Evolutionary conservation across 2,797 vertebrate genomes (phyloP), one percentile per base, ranked within the genome.

Genomic region (Onychomys arenicola): DNA sequence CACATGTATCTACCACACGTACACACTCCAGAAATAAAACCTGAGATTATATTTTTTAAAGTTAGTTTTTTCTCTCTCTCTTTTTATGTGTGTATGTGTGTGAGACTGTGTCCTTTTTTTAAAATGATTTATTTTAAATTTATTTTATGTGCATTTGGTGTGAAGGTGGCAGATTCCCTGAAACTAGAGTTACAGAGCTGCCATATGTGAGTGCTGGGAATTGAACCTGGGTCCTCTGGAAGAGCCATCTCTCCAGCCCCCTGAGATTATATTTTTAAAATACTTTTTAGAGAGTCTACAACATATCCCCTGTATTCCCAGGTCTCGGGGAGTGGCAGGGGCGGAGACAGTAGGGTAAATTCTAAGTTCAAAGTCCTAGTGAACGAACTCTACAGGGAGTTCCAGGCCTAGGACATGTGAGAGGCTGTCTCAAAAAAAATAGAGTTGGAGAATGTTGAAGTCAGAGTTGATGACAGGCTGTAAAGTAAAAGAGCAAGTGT

Each of bases 401-500:
- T 46, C 43, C 16, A 34, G n/a, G 27, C 21, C 59, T 85, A 65
- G 29, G 11, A 6, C 49, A 67, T 19, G 49, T 49, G 61, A 67
- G 61, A 67, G 25, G 17, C 83, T 85, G 61, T 67, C 61, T 65
- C 40, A 65, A 46, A 84, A 83, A 59, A 63, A 34, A 49, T 43
- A 61, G 46, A 63, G 19, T 46, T 73, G 49, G 43, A 80, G 67
- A 90, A n/a, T 95, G 84, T 90, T 97, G 52, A 92, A 21, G 14
- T 90, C 78, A 81, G 81, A 90, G 12, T 52, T 52, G 52, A 46
- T 93, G 57, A 23, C 43, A 65, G 91, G 21, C 3, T 87, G 0
- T 86, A 95, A 94, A 91, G 55, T 63, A 91, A 93, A 95, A 94
- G 78, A 85, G 29, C 55, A 95, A 37, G 59, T 93, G 27, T 9